Percentiles rank a stretch among this genome's conserved stretches.
These are phyloP conservation scores for Mimumesa dahlbomi DNA, from an alignment of 2,888 invertebrate species.

Conservation along the genomic window DNA sequence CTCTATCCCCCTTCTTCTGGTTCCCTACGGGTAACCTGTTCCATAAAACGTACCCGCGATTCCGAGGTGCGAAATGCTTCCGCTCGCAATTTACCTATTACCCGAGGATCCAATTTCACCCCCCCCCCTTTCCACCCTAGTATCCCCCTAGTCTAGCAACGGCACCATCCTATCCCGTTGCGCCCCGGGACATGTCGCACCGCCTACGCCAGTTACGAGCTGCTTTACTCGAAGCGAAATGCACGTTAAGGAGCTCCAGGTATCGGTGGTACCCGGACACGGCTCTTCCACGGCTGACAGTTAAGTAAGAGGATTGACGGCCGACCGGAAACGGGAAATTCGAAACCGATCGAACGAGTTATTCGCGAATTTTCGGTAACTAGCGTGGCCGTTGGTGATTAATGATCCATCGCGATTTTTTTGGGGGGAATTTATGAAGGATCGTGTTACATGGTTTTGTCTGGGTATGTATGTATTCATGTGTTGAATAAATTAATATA, in stretches of 20 bases:
- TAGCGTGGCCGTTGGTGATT: constrained; percentile 9
- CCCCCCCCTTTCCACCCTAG: constrained; percentile 10
- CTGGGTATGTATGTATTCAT: not conserved
- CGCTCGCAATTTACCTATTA: constrained; percentile 51
- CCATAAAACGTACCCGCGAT: constrained; percentile 33
- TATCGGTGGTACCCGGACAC: constrained; percentile 14
- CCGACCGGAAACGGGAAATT: constrained; percentile 14
- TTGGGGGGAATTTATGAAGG: not conserved
- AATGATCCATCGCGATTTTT: constrained; percentile 10
- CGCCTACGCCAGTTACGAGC: constrained; percentile 1
- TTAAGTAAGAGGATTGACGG: constrained; percentile 19
- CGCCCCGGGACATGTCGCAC: constrained; percentile 10
- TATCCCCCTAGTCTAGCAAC: too few species aligned
- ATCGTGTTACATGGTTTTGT: not conserved
- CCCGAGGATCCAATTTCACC: constrained; percentile 54
- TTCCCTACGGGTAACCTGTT: not conserved
- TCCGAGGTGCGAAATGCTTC: constrained; percentile 37
- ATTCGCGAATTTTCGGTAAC: constrained; percentile 31
- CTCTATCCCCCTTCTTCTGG: not conserved
- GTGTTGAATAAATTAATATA: too few species aligned
- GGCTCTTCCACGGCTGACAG: constrained; percentile 13
- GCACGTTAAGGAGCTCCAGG: constrained; percentile 11
- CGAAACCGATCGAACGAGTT: constrained; percentile 2
- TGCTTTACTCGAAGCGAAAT: not conserved
- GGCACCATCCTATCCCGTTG: constrained; percentile 8